These are phyloP conservation scores for Gasterosteus nipponicus DNA, from an alignment of 2,113 vertebrate genomes.

Conservation along the genomic window DNA sequence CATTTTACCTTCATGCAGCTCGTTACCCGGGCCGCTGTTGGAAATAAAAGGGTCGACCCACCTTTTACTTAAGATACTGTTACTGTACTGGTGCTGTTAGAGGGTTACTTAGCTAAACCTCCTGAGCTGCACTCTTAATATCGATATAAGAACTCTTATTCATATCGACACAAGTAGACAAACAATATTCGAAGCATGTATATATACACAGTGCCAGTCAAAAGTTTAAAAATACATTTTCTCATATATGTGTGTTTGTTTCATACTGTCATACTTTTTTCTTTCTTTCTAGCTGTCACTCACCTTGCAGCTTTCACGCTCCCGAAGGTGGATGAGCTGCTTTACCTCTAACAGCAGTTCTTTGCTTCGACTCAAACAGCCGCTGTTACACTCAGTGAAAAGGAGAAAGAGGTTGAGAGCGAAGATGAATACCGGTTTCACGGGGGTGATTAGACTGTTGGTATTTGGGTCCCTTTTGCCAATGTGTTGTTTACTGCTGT, in stretches of 20 bases:
- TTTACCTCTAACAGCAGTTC: constrained; percentile 28
- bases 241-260: too few relatives aligned
- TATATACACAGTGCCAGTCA: too few relatives aligned
- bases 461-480: constrained; percentile 67
- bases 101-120: neutral
- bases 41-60: constrained; percentile 31
- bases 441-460: constrained; percentile 66
- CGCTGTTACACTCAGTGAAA: constrained; percentile 15
- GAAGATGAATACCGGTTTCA: constrained; percentile 63
- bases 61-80: constrained; percentile 11
- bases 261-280: neutral
- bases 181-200: neutral
- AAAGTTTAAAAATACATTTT: too few relatives aligned
- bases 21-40: constrained; percentile 27
- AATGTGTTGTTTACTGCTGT: constrained; percentile 62
- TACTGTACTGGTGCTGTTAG: neutral
- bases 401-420: constrained; percentile 55
- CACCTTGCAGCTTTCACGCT: constrained; percentile 31
- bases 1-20: constrained; percentile 12
- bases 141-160: neutral
- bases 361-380: constrained; percentile 30
- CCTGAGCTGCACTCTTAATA: neutral
- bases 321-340: constrained; percentile 36
- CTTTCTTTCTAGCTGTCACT: constrained; percentile 55
- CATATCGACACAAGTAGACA: neutral